Evolutionary conservation across 92 coral and sea anemone genomes (phyloP).

Genomic region (Parazoanthus atlanticus): DNA sequence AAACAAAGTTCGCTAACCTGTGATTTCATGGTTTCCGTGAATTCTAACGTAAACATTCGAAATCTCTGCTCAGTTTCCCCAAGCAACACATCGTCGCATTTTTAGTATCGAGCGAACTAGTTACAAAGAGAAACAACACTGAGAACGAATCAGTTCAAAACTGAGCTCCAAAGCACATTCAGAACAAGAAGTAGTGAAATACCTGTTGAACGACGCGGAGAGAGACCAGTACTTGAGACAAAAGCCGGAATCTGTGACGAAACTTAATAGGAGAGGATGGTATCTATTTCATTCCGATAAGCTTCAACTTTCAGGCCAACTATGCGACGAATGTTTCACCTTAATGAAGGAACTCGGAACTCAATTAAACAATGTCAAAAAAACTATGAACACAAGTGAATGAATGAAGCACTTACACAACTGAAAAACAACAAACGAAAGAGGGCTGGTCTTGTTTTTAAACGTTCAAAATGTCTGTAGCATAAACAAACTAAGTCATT

Average conservation of each 20-base stretch:
- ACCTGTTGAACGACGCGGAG: slow-evolving; percentile 25
- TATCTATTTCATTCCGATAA: slow-evolving; percentile 25
- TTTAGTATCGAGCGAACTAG: not conserved
- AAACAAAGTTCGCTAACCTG: slow-evolving; percentile 25
- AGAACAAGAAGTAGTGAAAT: not conserved
- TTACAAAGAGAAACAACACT: not conserved
- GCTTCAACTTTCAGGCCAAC: slow-evolving; percentile 18
- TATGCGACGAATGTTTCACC: not conserved
- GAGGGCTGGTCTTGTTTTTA: slow-evolving; percentile 6
- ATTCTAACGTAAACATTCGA: not conserved
- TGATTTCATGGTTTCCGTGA: slow-evolving; percentile 31
- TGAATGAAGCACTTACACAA: not conserved
- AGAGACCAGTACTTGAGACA: slow-evolving; percentile 2
- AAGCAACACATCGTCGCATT: not conserved
- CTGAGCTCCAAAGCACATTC: not conserved
- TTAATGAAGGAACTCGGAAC: not conserved
- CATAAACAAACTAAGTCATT: not conserved
- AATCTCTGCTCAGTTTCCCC: not conserved
- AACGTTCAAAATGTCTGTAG: not conserved
- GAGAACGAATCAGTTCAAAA: not conserved
- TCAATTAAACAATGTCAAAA: not conserved
- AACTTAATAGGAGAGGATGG: slow-evolving; percentile 8
- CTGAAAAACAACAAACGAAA: not conserved
- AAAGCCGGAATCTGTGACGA: slow-evolving; percentile 19
- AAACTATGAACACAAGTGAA: not conserved